Evolutionary conservation across 2,888 invertebrate species (phyloP), one percentile per base, ranked within the genome.

Genomic region (Cheilosia urbana): DNA sequence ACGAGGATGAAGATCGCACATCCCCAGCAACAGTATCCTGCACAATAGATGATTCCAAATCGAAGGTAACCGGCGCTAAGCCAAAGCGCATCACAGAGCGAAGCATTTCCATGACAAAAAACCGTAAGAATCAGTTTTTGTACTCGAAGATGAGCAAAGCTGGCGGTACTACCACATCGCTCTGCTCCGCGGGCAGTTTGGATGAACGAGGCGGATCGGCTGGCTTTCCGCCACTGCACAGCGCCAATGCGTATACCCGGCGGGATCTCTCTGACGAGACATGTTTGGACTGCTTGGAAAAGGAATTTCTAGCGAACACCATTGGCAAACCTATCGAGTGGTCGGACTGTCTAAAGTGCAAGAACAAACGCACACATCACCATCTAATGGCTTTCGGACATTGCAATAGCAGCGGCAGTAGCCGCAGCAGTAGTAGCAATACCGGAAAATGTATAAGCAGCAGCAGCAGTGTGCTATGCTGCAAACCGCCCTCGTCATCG

Each of bases 261-360:
- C 73, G 87, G 11, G 81, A 83, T 76, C 88, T 87, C 42, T 88
- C 87, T n/a, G 90, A 90, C 68, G 91, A 92, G 49, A 90, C 90
- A 3, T 92, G 92, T 65, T 88, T 92, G 69, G 92, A 92, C 77
- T 92, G 92, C 55, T 88, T 92, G 78, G 92, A 92, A 78, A 91
- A 91, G 57, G 92, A 92, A 76, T 92, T 92, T 82, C 85, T 92
- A 40, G 91, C 90, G 30, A 91, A 90, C 72, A 92, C 91, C 2
- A 90, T 92, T 66, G 92, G 92, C 40, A 91, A 92, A 62, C 90
- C 88, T 1, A 76, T 91, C 37, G 91, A 92, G 53, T 87, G 89
- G n/a, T 89, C 89, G 27, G 90, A 89, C 37, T 92, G 92, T 57
- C 80, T 89, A 5, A 91, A 91, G 72, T 92, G 92, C 75, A 90